Evolutionary conservation across 2,113 vertebrate genomes (phyloP).

Genomic region (Psilopogon haemacephalus): DNA sequence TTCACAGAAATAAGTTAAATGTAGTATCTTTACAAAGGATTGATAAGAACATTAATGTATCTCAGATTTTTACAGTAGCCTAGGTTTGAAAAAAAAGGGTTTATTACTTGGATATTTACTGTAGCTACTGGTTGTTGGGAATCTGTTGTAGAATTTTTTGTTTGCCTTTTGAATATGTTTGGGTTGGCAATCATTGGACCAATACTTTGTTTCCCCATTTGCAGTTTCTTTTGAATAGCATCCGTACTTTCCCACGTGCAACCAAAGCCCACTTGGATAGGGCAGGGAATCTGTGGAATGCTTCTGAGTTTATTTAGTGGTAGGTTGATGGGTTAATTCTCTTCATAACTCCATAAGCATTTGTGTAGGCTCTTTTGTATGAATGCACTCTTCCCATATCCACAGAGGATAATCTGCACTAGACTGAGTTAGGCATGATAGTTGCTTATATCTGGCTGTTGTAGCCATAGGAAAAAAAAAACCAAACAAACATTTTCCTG

Average conservation of each 20-base stretch:
- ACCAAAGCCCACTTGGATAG: not conserved
- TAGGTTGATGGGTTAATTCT: not conserved
- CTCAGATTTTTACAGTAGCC: not conserved
- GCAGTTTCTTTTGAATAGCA: not conserved
- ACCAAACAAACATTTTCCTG: not conserved
- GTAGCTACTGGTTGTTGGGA: not conserved
- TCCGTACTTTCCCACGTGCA: not conserved
- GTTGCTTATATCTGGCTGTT: not conserved
- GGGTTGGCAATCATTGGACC: not conserved
- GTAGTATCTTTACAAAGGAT: not conserved
- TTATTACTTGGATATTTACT: not conserved
- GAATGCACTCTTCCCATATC: not conserved
- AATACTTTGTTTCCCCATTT: not conserved
- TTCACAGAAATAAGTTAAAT: not conserved
- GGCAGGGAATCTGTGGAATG: not conserved
- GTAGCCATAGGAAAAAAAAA: not conserved
- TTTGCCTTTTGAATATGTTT: not conserved
- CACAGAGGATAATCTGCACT: not conserved
- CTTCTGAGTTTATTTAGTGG: not conserved
- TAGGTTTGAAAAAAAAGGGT: not conserved
- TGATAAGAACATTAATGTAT: not conserved
- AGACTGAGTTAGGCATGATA: not conserved
- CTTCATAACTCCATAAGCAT: not conserved
- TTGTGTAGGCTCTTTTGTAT: not conserved
- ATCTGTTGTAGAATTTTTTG: not conserved